Conservation (phyloP, 2,113 vertebrate genomes). For the Epinephelus lanceolatus region DNA sequence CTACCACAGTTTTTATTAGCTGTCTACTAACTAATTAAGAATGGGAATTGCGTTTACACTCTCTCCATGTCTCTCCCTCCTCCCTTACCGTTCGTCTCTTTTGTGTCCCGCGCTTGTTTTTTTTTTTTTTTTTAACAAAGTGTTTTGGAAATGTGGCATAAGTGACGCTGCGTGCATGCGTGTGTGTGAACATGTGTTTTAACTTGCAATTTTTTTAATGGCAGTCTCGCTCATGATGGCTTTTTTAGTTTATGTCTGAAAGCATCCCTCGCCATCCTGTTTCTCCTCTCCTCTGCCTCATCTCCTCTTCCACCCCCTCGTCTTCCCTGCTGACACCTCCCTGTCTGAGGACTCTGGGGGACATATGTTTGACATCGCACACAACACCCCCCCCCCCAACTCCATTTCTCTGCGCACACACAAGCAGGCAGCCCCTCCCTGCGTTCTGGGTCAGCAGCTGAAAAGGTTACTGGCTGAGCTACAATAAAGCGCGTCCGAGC, state of each 20-base stretch:
- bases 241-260: constrained; percentile 64
- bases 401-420: constrained; percentile 49
- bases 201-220: constrained; percentile 18
- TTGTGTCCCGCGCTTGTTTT: constrained; percentile 35
- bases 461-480: constrained; percentile 94
- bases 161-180: constrained; percentile 35
- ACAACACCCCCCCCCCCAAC: constrained; percentile 17
- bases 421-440: constrained; percentile 64
- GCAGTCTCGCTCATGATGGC: constrained; percentile 64
- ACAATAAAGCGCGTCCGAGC: constrained; percentile 93
- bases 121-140: constrained; percentile 52
- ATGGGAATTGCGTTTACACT: constrained; percentile 72
- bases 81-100: constrained; percentile 41
- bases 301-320: constrained; percentile 52
- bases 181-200: constrained; percentile 35
- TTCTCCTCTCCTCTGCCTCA: constrained; percentile 23
- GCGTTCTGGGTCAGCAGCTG: constrained; percentile 94
- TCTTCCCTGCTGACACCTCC: constrained; percentile 70
- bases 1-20: constrained; percentile 79
- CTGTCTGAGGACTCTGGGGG: constrained; percentile 82
- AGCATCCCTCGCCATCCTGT: constrained; percentile 50
- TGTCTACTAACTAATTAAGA: constrained; percentile 85
- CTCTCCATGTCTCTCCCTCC: constrained; percentile 60
- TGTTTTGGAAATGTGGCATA: constrained; percentile 78
- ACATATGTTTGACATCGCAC: constrained; percentile 91